Evolutionary conservation across 2,113 vertebrate species (phyloP).

Genomic region (Ovis aries): DNA sequence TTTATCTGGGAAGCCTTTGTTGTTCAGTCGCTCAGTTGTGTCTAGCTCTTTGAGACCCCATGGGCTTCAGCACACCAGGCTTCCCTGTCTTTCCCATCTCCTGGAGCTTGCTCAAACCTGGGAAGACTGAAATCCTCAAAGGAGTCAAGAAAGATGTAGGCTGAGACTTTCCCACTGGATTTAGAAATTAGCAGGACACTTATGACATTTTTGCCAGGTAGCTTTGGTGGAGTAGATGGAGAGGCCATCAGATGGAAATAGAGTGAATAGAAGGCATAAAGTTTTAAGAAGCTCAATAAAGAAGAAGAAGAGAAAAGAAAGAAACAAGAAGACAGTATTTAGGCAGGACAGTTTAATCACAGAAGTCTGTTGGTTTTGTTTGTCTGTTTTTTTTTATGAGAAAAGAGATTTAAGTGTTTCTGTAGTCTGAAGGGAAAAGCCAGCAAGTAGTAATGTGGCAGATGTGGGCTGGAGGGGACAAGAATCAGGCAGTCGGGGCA

Average conservation of each 20-base stretch:
- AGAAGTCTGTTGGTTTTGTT: neutral
- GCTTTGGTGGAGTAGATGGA: neutral
- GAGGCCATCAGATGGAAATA: neutral
- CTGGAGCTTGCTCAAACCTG: neutral
- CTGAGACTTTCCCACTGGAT: neutral
- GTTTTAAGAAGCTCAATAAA: neutral
- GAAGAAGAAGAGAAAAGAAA: neutral
- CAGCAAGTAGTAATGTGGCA: neutral
- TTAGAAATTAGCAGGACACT: neutral
- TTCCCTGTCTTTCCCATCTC: neutral
- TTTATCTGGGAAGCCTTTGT: neutral
- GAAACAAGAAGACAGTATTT: neutral
- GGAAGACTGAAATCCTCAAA: neutral
- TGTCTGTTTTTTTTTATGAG: neutral
- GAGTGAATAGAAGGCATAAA: neutral
- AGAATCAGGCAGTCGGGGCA: neutral
- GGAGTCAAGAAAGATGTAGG: neutral
- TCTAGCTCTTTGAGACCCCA: neutral
- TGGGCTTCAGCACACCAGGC: neutral
- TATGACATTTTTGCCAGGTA: neutral
- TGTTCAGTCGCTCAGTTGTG: neutral
- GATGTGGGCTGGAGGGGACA: neutral
- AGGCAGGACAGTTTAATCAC: neutral
- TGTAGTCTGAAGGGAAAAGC: neutral
- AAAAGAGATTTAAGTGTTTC: neutral